Evolutionary conservation across 2,113 vertebrate species (phyloP), one percentile per base, ranked within the genome.

Genomic region (Galemys pyrenaicus): DNA sequence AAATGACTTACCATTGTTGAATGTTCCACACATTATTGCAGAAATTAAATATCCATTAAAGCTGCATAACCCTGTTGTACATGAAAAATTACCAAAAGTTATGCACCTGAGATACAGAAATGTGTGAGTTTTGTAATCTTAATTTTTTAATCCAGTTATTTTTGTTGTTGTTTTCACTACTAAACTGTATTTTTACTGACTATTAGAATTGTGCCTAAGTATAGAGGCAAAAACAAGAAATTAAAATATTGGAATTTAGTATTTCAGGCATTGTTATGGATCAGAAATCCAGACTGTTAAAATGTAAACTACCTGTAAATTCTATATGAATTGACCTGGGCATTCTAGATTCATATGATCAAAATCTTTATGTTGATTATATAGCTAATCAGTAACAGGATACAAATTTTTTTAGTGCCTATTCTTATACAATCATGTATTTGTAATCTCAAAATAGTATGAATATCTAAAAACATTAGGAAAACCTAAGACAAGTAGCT

Each of bases 391-490:
- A 70, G 15, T 16, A 80, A 51, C 10, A 49, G 28, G 17, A 79
- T 11, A 19, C 90, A 20, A 41, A 73, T 24, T 46, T 58, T 44
- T 65, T 68, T 28, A 46, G 46, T 86, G 28, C 39, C 37, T 87
- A 35, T 67, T 30, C 16, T 65, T 12, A 71, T 41, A 35, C 1
- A 79, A 35, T 37, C 65, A 5, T 67, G 20, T 19, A 22, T 83
- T 91, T 54, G 77, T 56, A 85, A 87, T 89, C 67, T 88, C 16
- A 88, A 86, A 88, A 26, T 67, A 62, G 6, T 65, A 26, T 56
- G 92, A 87, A 94, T 73, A 84, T 56, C 5, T 32, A 30, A 12
- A 6, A 35, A 1, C 37, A 67, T 71, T 16, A 58, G 62, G 26
- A 83, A 62, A 67, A 0, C 6, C 4, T 35, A 80, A 70, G 11